Evolutionary conservation across 1,140 invertebrate species (phyloP).

Genomic region (Lepidotrigona ventralis): DNA sequence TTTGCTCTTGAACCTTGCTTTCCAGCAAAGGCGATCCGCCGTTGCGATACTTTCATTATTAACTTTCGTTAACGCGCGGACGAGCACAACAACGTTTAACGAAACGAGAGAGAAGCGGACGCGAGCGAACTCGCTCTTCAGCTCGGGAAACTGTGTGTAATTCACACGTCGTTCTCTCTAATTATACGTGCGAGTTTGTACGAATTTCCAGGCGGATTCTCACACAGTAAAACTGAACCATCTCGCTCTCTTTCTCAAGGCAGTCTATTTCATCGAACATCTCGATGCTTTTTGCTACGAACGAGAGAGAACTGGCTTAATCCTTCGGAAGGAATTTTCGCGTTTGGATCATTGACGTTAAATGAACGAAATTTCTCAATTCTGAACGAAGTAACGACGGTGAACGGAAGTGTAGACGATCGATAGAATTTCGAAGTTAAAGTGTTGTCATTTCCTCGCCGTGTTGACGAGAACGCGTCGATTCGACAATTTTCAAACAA

Average conservation of each 20-base stretch:
- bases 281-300: too few species aligned
- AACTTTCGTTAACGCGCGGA: conserved; percentile 41
- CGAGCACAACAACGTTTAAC: conserved; percentile 6
- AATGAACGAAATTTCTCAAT: too few species aligned
- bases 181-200: conserved; percentile 31
- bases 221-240: neutral
- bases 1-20: neutral
- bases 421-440: too few species aligned
- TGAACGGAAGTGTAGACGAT: too few species aligned
- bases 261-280: neutral
- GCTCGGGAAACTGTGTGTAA: conserved; percentile 25
- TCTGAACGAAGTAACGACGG: too few species aligned
- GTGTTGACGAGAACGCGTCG: too few species aligned
- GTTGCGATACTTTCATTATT: conserved; percentile 32
- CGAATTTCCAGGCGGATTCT: too few species aligned
- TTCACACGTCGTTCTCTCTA: conserved; percentile 40
- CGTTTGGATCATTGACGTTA: neutral
- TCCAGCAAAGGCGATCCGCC: neutral
- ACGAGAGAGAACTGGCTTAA: too few species aligned
- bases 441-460: too few species aligned
- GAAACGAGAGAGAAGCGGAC: neutral
- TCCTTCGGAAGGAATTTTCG: neutral
- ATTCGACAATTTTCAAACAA: neutral
- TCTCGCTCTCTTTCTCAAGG: neutral
- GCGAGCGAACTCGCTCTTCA: neutral